phyloP scores from a whole-genome alignment of 2,113 vertebrate species.

The Trochalopteron elliotii region DNA sequence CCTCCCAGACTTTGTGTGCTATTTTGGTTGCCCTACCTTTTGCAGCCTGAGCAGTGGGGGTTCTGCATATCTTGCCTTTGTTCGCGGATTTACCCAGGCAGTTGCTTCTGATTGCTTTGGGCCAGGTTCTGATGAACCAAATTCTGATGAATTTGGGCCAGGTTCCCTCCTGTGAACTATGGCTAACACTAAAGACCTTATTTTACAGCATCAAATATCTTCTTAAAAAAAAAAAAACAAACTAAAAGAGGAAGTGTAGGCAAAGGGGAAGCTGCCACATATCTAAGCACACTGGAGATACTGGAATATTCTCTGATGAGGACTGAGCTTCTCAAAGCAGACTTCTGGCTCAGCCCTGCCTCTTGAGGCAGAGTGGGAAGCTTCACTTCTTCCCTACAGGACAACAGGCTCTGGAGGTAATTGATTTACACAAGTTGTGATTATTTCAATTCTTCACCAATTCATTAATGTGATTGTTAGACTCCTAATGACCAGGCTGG shows the following conservation, averaged over 20 bases:
- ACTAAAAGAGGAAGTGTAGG: not conserved
- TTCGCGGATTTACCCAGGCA: not conserved
- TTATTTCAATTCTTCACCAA: not conserved
- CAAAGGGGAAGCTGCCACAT: not conserved
- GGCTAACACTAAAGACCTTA: not conserved
- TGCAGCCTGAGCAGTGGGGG: fast-evolving
- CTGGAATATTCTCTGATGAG: not conserved
- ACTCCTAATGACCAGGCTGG: not conserved
- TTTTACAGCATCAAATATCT: not conserved
- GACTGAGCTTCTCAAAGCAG: not conserved
- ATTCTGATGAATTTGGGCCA: not conserved
- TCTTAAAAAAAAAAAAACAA: not conserved
- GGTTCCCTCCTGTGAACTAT: not conserved
- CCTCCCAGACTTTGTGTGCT: not conserved
- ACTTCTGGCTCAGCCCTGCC: not conserved
- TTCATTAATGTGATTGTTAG: not conserved
- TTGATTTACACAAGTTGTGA: not conserved
- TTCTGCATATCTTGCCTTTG: not conserved
- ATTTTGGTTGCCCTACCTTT: not conserved
- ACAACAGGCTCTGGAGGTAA: not conserved
- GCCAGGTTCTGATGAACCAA: not conserved
- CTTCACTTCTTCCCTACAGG: not conserved
- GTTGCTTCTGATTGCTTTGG: not conserved
- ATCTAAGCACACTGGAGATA: not conserved
- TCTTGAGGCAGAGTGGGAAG: not conserved